Conservation (phyloP, 1,140 invertebrate genomes). For the Latrodectus geometricus region DNA sequence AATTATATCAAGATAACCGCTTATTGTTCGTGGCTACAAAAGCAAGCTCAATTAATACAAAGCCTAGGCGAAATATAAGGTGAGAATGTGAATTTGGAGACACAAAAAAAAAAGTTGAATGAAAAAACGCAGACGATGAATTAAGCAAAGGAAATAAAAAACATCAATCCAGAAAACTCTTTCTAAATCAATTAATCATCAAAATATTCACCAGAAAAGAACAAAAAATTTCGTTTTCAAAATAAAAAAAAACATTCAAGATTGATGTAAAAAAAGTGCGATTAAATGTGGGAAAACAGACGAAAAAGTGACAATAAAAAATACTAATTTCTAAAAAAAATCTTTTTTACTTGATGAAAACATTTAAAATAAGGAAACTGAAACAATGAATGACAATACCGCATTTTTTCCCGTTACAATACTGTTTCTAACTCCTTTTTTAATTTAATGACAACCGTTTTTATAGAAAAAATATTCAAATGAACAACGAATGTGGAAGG, state of each 20-base stretch:
- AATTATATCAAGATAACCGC: conserved; percentile 41
- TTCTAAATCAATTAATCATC: conserved; percentile 60
- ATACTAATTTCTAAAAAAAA: neutral
- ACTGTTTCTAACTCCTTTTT: conserved; percentile 26
- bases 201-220: conserved; percentile 38
- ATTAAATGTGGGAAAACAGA: conserved; percentile 55
- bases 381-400: conserved; percentile 59
- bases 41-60: conserved; percentile 46
- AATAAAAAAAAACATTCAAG: conserved; percentile 7
- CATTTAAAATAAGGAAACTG: conserved; percentile 55
- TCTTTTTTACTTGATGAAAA: conserved; percentile 49
- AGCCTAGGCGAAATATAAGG: conserved; percentile 25
- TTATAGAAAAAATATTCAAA: conserved; percentile 38
- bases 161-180: conserved; percentile 46
- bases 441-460: neutral
- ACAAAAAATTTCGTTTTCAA: conserved; percentile 15
- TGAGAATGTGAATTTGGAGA: conserved; percentile 13
- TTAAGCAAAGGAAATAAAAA: conserved; percentile 16
- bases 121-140: neutral
- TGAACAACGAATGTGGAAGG: conserved; percentile 25
- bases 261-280: conserved; percentile 36
- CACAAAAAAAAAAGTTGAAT: neutral
- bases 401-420: conserved; percentile 27
- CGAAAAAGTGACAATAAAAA: conserved; percentile 31
- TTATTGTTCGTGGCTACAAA: conserved; percentile 48